These are phyloP conservation scores for Solea solea DNA, from an alignment of 2,113 vertebrate species.

Conservation along the genomic window DNA sequence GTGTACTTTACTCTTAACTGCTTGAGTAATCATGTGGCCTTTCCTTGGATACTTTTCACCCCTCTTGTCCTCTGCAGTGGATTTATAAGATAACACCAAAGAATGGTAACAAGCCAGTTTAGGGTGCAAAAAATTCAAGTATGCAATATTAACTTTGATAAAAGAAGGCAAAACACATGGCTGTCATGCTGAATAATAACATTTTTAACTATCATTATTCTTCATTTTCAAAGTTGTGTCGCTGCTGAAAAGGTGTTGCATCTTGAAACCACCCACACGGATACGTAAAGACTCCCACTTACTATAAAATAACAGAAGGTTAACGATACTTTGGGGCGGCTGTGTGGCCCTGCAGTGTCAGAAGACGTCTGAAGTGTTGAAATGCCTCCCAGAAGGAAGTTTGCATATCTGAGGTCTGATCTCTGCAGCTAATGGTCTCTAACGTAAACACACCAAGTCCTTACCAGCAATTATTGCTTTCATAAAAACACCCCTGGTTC, in stretches of 20 bases:
- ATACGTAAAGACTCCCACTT: constrained; percentile 3
- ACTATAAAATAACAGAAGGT: constrained; percentile 47
- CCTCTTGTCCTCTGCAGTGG: too few species aligned
- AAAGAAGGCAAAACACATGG: too few species aligned
- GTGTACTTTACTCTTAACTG: too few species aligned
- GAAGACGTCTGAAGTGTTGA: constrained; percentile 71
- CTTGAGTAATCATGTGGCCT: too few species aligned
- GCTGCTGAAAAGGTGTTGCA: background rate
- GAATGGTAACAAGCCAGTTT: too few species aligned
- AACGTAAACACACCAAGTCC: constrained; percentile 81
- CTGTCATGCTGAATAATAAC: too few species aligned
- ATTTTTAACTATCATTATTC: background rate
- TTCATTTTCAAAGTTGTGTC: background rate
- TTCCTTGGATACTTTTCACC: too few species aligned
- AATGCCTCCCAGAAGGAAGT: constrained; percentile 77
- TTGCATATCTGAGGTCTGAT: constrained; percentile 83
- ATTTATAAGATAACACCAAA: too few species aligned
- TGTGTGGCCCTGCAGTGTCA: constrained; percentile 65
- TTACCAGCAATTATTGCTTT: constrained; percentile 83
- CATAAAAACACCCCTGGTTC: constrained; percentile 79
- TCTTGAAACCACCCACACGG: constrained; percentile 34
- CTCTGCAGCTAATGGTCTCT: constrained; percentile 81
- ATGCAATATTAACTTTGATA: too few species aligned
- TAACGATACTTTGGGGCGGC: constrained; percentile 47
- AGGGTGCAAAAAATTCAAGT: too few species aligned